These are phyloP conservation scores for Cephus nigrinus DNA, from an alignment of 2,888 invertebrate genomes.

Conservation along the genomic window DNA sequence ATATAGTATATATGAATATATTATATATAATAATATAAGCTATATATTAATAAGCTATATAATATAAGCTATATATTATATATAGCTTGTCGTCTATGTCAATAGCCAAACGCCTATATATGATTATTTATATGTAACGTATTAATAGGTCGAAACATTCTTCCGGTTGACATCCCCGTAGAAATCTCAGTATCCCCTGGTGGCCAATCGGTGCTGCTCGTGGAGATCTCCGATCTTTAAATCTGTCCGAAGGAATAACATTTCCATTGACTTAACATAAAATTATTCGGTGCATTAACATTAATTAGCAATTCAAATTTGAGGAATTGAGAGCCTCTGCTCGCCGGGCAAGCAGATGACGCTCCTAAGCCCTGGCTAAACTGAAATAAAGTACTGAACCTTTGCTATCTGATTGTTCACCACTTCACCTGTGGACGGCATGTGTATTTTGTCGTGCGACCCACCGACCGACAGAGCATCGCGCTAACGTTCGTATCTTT, in stretches of 20 bases:
- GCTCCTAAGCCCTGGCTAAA: conserved; percentile 38
- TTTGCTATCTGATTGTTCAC: conserved; percentile 46
- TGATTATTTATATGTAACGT: background rate
- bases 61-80: too few relatives aligned
- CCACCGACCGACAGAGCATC: conserved; percentile 1
- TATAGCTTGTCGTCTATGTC: background rate
- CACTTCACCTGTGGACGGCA: conserved; percentile 56
- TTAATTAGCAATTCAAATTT: conserved; percentile 60
- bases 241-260: conserved; percentile 55
- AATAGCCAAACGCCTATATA: background rate
- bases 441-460: conserved; percentile 40
- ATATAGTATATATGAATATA: background rate
- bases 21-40: too few relatives aligned
- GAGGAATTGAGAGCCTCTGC: conserved; percentile 33
- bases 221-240: conserved; percentile 46
- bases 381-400: conserved; percentile 39
- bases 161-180: conserved; percentile 25
- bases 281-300: conserved; percentile 49
- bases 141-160: conserved; percentile 3
- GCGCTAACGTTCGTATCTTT: background rate
- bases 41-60: too few relatives aligned
- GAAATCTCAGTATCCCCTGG: conserved; percentile 27
- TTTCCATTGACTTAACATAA: conserved; percentile 60
- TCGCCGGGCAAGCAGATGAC: conserved; percentile 23
- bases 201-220: conserved; percentile 13